These are phyloP conservation scores for Lytechinus variegatus DNA, from an alignment of 35 echinoderm and acorn worm genomes.

Conservation along the genomic window DNA sequence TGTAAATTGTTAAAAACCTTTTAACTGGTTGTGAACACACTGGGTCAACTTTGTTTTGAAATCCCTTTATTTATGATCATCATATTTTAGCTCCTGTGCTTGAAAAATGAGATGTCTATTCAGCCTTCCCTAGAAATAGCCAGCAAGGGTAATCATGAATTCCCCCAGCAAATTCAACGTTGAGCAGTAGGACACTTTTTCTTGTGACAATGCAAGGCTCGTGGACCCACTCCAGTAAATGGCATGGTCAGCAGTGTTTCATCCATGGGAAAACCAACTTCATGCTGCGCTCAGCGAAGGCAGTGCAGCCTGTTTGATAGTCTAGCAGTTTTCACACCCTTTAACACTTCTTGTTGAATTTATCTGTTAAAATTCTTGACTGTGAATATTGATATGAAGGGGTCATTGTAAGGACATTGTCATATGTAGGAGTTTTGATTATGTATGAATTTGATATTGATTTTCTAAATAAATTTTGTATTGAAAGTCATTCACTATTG, in stretches of 20 bases:
- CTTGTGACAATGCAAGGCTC: neutral
- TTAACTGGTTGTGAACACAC: too few species aligned
- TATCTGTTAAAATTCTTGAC: neutral
- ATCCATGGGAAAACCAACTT: conserved; percentile 17
- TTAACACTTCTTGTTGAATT: neutral
- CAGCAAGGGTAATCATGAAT: too few species aligned
- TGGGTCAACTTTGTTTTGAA: too few species aligned
- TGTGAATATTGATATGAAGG: neutral
- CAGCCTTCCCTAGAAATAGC: too few species aligned
- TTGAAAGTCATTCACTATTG: neutral
- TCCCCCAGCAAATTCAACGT: neutral
- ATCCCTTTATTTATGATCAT: too few species aligned
- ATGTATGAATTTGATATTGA: neutral
- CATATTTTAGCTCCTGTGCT: too few species aligned
- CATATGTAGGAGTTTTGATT: neutral
- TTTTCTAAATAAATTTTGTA: neutral
- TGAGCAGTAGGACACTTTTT: neutral
- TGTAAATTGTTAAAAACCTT: too few species aligned
- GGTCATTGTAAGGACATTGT: neutral
- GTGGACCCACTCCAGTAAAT: neutral
- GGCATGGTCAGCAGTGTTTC: conserved; percentile 35
- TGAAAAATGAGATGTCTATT: too few species aligned
- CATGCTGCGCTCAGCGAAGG: neutral
- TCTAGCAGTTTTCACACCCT: neutral
- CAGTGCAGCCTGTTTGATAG: neutral